Conservation (phyloP, 2,888 invertebrate species). For the Drosophila hamatofila region DNA sequence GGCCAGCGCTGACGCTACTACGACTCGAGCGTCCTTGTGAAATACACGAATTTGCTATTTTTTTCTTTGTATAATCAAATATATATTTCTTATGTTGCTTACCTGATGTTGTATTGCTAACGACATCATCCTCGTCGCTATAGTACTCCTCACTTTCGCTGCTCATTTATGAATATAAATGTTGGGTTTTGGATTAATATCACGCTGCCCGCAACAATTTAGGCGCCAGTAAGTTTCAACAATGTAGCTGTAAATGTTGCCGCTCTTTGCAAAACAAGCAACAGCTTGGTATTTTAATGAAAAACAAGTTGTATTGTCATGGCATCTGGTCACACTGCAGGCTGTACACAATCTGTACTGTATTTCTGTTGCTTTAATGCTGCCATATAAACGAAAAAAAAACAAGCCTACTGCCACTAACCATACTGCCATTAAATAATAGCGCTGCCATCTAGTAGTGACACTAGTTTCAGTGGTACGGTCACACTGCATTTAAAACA, state of each 20-base stretch:
- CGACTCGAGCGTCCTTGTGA: constrained; percentile 40
- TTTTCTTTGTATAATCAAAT: not conserved
- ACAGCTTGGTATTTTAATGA: not conserved
- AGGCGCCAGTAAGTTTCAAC: constrained; percentile 53
- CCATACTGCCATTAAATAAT: not conserved
- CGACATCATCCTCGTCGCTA: constrained; percentile 34
- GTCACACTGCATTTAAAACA: constrained; percentile 11
- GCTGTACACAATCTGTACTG: no score
- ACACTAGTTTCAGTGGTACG: not conserved
- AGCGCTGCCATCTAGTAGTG: not conserved
- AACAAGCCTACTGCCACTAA: not conserved
- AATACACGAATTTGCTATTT: not conserved
- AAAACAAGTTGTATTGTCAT: not conserved
- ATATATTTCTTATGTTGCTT: not conserved
- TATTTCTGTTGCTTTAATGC: no score
- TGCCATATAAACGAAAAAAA: not conserved
- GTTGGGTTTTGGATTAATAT: not conserved
- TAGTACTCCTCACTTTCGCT: constrained; percentile 53
- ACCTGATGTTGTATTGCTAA: constrained; percentile 52
- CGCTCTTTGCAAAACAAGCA: constrained; percentile 10
- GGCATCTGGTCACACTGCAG: constrained; percentile 1
- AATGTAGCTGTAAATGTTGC: constrained; percentile 28
- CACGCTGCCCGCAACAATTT: constrained; percentile 3
- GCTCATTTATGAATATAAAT: constrained; percentile 24
- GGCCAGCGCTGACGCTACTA: not conserved